A percentile compares a stretch with the other conserved stretches of the same genome.
These are phyloP conservation scores for Agrilus biguttatus DNA, from an alignment of 2,888 invertebrate species.

Conservation along the genomic window DNA sequence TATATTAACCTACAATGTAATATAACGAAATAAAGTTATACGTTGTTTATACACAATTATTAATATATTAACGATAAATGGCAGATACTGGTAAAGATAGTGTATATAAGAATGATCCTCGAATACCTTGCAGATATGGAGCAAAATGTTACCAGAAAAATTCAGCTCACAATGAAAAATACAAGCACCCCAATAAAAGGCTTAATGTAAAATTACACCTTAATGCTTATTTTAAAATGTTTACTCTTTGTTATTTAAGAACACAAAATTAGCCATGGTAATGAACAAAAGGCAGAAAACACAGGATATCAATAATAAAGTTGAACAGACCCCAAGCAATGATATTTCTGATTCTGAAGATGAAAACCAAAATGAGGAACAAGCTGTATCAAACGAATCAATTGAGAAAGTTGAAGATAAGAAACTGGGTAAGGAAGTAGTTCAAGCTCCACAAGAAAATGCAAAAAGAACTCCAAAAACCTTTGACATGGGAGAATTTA, in stretches of 20 bases:
- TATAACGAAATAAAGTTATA: no score
- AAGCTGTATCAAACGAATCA: not conserved
- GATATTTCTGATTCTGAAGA: constrained; percentile 14
- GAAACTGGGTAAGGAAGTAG: not conserved
- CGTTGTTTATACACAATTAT: no score
- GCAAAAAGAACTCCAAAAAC: constrained; percentile 10
- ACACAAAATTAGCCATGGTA: not conserved
- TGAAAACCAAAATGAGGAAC: constrained; percentile 1
- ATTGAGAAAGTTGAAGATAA: constrained; percentile 1
- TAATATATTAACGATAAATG: constrained; percentile 2
- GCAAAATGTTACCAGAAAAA: constrained; percentile 71
- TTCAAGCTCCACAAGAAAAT: not conserved
- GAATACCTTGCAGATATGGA: constrained; percentile 63
- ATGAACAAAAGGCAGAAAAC: constrained; percentile 1
- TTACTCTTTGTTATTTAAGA: not conserved
- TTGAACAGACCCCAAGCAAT: constrained; percentile 3
- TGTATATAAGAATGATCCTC: constrained; percentile 19
- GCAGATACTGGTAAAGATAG: constrained; percentile 7
- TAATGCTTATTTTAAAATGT: constrained; percentile 3
- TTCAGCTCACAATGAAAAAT: constrained; percentile 54
- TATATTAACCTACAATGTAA: no score
- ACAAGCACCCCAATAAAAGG: constrained; percentile 48
- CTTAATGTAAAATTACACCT: constrained; percentile 5
- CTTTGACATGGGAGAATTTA: constrained; percentile 37
- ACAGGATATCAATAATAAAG: constrained; percentile 3